Conservation (phyloP, 2,888 invertebrate species). For the Slavum lentiscoides region DNA sequence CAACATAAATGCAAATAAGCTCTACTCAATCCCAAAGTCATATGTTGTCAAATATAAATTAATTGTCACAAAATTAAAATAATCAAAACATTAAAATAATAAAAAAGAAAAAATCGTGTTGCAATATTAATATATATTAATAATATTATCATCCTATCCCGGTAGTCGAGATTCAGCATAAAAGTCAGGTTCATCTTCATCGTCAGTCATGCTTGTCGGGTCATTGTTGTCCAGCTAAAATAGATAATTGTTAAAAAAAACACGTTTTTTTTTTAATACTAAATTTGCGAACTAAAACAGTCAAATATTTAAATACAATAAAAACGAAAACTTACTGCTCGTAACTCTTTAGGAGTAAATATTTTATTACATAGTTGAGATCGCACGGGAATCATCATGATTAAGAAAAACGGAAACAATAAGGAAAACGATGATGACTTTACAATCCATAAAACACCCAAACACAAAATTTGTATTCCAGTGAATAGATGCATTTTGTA, state of each 20-base stretch:
- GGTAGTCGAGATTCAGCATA: constrained; percentile 88
- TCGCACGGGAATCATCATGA: constrained; percentile 87
- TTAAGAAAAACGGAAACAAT: constrained; percentile 91
- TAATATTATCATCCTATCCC: constrained; percentile 64
- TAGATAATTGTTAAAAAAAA: background rate
- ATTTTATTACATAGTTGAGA: constrained; percentile 69
- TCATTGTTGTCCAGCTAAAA: constrained; percentile 82
- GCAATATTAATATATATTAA: too few species aligned
- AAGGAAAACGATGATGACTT: constrained; percentile 88
- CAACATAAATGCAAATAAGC: too few species aligned
- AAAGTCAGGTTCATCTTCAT: constrained; percentile 87
- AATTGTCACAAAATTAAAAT: too few species aligned
- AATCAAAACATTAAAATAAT: too few species aligned
- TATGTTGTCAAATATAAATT: too few species aligned
- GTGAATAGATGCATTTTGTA: constrained; percentile 92
- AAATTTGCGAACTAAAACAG: background rate
- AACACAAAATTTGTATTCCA: constrained; percentile 76
- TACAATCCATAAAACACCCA: constrained; percentile 80
- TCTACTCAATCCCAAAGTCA: too few species aligned
- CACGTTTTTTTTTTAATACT: background rate
- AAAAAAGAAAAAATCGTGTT: too few species aligned
- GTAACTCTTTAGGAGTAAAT: constrained; percentile 80
- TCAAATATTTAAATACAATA: constrained; percentile 29
- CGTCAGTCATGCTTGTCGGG: constrained; percentile 69
- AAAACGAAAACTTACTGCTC: constrained; percentile 70